Evolutionary conservation across 2,797 vertebrate species (phyloP).

Genomic region (Tenualosa thibaudeaui): DNA sequence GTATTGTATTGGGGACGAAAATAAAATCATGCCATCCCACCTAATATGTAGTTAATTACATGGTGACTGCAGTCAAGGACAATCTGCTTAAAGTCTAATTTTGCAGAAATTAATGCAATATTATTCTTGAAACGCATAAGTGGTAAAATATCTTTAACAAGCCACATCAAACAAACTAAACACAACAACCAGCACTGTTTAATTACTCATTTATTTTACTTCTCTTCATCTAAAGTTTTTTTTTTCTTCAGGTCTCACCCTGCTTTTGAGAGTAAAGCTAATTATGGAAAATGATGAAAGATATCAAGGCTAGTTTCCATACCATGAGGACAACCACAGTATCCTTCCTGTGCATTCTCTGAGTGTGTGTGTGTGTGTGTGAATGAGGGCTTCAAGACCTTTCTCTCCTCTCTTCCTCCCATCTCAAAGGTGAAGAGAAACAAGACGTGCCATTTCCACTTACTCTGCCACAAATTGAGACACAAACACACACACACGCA

Average conservation of each 20-base stretch:
- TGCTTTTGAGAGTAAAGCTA: conserved; percentile 60
- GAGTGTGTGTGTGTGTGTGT: neutral
- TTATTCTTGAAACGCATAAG: neutral
- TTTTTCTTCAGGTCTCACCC: conserved; percentile 22
- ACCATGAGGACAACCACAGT: conserved; percentile 74
- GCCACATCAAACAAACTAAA: neutral
- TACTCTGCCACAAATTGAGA: neutral
- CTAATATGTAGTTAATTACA: neutral
- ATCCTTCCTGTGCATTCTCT: conserved; percentile 74
- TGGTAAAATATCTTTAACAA: neutral
- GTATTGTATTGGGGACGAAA: neutral
- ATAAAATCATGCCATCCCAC: neutral
- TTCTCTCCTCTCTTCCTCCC: conserved; percentile 10
- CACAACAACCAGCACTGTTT: neutral
- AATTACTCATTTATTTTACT: neutral
- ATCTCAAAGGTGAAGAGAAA: neutral
- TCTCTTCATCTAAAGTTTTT: neutral
- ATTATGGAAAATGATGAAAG: conserved; percentile 77
- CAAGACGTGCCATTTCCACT: neutral
- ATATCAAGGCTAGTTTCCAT: conserved; percentile 74
- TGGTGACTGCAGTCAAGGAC: neutral
- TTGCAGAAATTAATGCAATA: neutral
- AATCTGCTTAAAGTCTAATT: neutral
- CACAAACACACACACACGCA: neutral
- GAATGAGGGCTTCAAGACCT: neutral